Evolutionary conservation across 2,113 vertebrate species (phyloP).

Genomic region (Podarcis muralis): DNA sequence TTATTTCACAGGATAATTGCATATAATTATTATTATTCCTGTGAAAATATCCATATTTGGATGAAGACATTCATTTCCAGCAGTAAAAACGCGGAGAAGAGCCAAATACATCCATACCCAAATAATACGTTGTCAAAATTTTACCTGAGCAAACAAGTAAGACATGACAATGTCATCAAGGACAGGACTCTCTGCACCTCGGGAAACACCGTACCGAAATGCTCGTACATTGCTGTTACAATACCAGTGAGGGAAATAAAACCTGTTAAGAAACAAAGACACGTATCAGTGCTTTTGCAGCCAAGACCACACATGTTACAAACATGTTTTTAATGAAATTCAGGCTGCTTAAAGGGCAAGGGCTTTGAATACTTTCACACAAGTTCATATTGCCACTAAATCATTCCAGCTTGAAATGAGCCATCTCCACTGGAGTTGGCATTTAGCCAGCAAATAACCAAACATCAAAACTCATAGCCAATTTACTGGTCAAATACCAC

Average conservation of each 20-base stretch:
- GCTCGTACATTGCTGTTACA: conserved; percentile 81
- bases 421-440: background rate
- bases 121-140: conserved; percentile 29
- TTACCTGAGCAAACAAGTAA: conserved; percentile 94
- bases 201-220: conserved; percentile 86
- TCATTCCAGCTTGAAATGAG: background rate
- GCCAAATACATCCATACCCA: background rate
- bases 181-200: conserved; percentile 87
- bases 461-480: background rate
- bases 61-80: background rate
- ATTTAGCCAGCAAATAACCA: background rate
- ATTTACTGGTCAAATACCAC: background rate
- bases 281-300: conserved; percentile 17
- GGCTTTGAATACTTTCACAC: background rate
- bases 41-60: background rate
- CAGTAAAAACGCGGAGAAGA: conserved; percentile 3
- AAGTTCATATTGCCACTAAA: background rate
- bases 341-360: background rate
- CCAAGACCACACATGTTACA: accelerated
- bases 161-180: conserved; percentile 91
- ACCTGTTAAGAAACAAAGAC: conserved; percentile 73
- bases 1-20: background rate
- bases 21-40: background rate
- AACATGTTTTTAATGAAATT: background rate
- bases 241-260: conserved; percentile 94